Evolutionary conservation across 2,113 vertebrate genomes (phyloP), one percentile per base, ranked within the genome.

Genomic region (Laterallus jamaicensis): DNA sequence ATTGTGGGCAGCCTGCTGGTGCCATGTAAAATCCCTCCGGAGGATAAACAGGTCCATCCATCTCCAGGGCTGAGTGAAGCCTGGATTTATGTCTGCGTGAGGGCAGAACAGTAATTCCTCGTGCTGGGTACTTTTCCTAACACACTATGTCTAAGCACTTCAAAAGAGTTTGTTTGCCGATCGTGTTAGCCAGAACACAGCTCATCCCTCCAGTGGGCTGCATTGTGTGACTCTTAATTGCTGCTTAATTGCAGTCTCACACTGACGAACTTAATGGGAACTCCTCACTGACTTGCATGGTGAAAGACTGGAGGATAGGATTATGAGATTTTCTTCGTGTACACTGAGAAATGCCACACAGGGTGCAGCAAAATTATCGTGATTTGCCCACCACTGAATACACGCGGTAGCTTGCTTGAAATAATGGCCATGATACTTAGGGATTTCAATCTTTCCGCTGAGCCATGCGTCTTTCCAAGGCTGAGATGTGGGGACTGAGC

Each of bases 41-140:
- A 93, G 94, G 77, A 93, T 69, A 95, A 96, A 95, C 83, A 90
- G 64, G 39, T 84, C 83, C 79, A 75, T 93, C 88, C 83, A 90
- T 68, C 73, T 84, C 22, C 52, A 82, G 76, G 49, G 52, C 54
- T 71, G 56, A 81, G 77, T 5, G 17, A 62, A 90, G 75, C 62
- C 58, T 0, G 8, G 70, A 83, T 95, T 82, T 84, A 3, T 50
- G 66, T 32, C 49, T 93, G 49, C 6, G 3, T 79, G 83, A 79
- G 74, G 83, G 73, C 62, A 88, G 47, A 54, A 64, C 40, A 73
- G 80, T 73, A 92, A 75, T 90, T 84, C 74, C 69, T 76, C 0
- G 3, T 0, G 2, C 44, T 47, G 77, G 86, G 16, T 47, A 8
- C 66, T 42, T 83, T 67, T 52, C 79, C 68, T 86, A 66, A 64